phyloP scores from a whole-genome alignment of 2,888 invertebrate genomes.

The Tachystola acroxantha region DNA sequence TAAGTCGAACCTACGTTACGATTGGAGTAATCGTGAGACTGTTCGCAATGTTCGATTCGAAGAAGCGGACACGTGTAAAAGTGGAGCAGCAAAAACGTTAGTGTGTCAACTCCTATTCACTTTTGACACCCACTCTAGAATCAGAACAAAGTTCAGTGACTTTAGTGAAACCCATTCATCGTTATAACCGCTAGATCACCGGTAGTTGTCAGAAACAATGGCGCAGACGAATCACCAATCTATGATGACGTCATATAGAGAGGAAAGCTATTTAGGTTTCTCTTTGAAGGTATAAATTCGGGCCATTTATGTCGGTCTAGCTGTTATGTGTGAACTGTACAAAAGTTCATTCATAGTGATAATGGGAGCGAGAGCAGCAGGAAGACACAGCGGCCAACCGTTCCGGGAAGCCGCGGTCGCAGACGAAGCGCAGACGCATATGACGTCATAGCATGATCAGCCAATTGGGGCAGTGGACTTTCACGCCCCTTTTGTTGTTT shows the following conservation, averaged over 20 bases:
- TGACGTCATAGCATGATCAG: constrained; percentile 59
- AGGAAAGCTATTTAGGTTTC: constrained; percentile 38
- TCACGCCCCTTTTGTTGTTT: constrained; percentile 4
- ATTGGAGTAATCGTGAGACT: too few species aligned
- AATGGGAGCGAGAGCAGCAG: constrained; percentile 51
- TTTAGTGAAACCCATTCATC: constrained; percentile 67
- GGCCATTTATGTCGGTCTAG: constrained; percentile 26
- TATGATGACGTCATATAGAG: constrained; percentile 43
- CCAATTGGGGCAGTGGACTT: constrained; percentile 57
- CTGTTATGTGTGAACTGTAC: constrained; percentile 14
- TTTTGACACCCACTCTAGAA: constrained; percentile 54
- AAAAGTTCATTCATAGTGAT: constrained; percentile 53
- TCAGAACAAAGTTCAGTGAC: constrained; percentile 70
- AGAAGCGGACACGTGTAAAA: constrained; percentile 22
- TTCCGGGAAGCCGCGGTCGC: constrained; percentile 66
- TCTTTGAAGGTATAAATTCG: constrained; percentile 23
- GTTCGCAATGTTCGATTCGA: constrained; percentile 5
- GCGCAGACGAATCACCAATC: constrained; percentile 45
- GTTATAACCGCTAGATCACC: constrained; percentile 57
- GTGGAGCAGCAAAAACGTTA: constrained; percentile 15
- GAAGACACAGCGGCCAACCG: constrained; percentile 58
- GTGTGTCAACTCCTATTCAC: constrained; percentile 42
- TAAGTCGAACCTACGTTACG: too few species aligned
- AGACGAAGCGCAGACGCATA: constrained; percentile 65
- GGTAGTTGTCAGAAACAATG: constrained; percentile 50